phyloP scores from a whole-genome alignment of 2,113 vertebrate genomes.

The Prolemur simus region DNA sequence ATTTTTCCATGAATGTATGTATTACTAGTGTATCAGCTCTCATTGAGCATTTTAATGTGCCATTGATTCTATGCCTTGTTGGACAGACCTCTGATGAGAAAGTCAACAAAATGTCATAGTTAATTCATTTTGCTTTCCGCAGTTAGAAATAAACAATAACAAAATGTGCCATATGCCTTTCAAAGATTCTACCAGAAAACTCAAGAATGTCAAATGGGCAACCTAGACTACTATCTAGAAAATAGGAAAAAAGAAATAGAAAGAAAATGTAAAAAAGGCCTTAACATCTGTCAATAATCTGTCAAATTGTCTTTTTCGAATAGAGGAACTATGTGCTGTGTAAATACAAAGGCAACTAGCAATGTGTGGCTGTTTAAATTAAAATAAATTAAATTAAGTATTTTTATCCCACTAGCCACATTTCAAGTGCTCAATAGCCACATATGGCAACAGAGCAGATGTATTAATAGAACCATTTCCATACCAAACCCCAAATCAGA shows the following conservation, averaged over 20 bases:
- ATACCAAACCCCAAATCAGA: not conserved
- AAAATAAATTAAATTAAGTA: not conserved
- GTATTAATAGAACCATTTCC: not conserved
- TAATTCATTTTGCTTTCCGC: not conserved
- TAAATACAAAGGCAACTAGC: not conserved
- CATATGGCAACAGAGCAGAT: not conserved
- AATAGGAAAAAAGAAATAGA: not conserved
- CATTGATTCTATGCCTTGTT: not conserved
- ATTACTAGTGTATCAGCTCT: not conserved
- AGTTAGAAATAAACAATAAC: not conserved
- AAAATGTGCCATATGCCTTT: not conserved
- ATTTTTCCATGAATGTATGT: not conserved
- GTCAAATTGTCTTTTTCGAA: not conserved
- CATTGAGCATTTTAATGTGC: not conserved
- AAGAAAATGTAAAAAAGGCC: not conserved
- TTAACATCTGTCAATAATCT: not conserved
- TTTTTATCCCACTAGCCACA: not conserved
- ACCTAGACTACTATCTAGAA: not conserved
- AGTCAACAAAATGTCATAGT: not conserved
- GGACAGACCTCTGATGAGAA: not conserved
- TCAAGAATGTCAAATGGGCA: not conserved
- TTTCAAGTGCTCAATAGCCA: not conserved
- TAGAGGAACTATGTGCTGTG: not conserved
- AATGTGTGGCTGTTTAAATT: not conserved
- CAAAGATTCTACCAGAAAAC: not conserved